Base-by-base conservation (phyloP, 2,888 invertebrate genomes). In the Scaptomyza reducta region DNA sequence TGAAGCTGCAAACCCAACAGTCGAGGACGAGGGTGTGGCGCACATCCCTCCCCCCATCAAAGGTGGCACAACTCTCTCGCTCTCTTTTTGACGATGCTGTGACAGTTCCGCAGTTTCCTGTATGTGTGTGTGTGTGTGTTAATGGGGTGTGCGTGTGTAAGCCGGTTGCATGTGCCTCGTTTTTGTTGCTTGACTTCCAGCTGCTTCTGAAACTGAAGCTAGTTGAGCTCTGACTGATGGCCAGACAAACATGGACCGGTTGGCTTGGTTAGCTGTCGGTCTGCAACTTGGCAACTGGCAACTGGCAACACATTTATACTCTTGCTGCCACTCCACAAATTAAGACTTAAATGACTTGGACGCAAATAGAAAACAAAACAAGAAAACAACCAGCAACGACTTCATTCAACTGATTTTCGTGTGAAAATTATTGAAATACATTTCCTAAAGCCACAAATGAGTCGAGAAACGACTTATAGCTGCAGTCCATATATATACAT, bases 381-480 rank as follows among this genome's bases (percentile, higher is more conserved):
- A 35, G 6, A 44, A 57, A 40, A 40, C 38, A 16, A 40, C 40
- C 3, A 38, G 41, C 61, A 74, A 81, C 85, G 62, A 77, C 81
- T 81, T 84, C 70, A 87, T 81, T 73, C 70, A 70, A 70, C 40
- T 80, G 84, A 71, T 70, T 76, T 88, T 88, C 84, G 84, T 85
- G 84, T 85, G 84, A 85, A 85, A 86, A 88, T 85, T 83, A 87
- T 88, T 86, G 84, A 86, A 88, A 84, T 88, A 77, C 83, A 77
- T 75, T 85, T 83, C 82, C 82, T 79, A 70, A 63, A 85, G 82
- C 86, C 35, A 81, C 60, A 83, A 73, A 71, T 78, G 68, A 85
- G 59, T 38, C 57, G 49, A 55, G 61, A 55, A 66, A 76, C 60
- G 66, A 62, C 67, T 68, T 45, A 9, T 54, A 56, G 56, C 51